A percentile compares a stretch with the other conserved stretches of the same genome.
phyloP scores from a whole-genome alignment of 2,797 vertebrate species.

The Champsocephalus esox region DNA sequence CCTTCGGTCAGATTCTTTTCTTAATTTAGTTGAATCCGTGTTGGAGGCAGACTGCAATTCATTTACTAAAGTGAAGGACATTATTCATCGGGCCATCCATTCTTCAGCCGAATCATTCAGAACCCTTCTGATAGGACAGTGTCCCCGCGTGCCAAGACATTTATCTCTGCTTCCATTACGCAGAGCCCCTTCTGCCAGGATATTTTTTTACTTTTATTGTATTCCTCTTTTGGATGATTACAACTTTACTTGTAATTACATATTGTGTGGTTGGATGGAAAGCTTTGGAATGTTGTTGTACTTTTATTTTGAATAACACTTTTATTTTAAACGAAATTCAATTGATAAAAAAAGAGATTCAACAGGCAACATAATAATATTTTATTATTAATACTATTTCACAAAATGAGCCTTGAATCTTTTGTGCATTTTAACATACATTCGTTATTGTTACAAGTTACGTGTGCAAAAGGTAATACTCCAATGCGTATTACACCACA shows the following conservation, averaged over 20 bases:
- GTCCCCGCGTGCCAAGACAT: conserved; percentile 61
- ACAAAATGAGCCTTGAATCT: background rate
- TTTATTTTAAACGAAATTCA: background rate
- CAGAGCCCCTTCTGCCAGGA: conserved; percentile 41
- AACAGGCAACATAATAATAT: background rate
- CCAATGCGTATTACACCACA: no score
- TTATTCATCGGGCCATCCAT: conserved; percentile 65
- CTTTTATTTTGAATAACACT: conserved; percentile 4
- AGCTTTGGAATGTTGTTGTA: background rate
- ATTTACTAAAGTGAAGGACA: conserved; percentile 41
- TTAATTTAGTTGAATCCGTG: conserved; percentile 60
- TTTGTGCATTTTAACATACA: background rate
- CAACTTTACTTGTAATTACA: conserved; percentile 11
- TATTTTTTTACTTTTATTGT: background rate
- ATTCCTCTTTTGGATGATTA: conserved; percentile 41
- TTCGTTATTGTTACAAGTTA: background rate
- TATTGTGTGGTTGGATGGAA: background rate
- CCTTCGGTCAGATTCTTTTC: conserved; percentile 18
- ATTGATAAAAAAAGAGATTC: background rate
- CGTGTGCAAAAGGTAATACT: no score
- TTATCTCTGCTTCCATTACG: conserved; percentile 67
- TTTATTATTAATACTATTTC: conserved; percentile 4
- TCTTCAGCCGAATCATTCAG: conserved; percentile 50
- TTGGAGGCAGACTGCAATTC: conserved; percentile 31
- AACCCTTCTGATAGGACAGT: conserved; percentile 51